These are phyloP conservation scores for Aepyceros melampus DNA, from an alignment of 2,113 vertebrate genomes.

Conservation along the genomic window DNA sequence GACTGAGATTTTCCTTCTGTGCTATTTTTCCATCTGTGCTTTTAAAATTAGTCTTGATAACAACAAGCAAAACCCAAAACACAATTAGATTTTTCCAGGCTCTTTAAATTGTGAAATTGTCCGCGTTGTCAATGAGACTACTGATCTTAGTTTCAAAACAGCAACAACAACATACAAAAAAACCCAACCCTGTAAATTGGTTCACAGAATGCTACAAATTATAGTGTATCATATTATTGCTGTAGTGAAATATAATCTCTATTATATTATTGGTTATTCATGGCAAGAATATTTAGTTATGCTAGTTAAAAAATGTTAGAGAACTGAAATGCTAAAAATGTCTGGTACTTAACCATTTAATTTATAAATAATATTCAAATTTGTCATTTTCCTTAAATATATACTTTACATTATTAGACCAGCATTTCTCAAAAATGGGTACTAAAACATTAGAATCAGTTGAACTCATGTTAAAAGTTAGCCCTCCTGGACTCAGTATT, in stretches of 20 bases:
- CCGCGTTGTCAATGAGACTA: neutral
- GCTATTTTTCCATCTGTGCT: neutral
- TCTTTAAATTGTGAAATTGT: neutral
- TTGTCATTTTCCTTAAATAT: neutral
- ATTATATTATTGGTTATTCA: neutral
- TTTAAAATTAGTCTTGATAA: neutral
- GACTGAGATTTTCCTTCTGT: neutral
- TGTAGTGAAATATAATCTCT: neutral
- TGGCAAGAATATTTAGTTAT: neutral
- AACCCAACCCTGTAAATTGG: neutral
- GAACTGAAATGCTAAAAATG: neutral
- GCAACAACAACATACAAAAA: neutral
- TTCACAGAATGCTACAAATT: neutral
- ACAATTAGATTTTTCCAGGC: neutral
- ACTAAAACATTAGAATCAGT: neutral
- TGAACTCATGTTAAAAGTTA: neutral
- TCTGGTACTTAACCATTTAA: neutral
- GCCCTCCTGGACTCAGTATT: neutral
- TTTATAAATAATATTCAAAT: neutral
- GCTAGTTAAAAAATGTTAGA: neutral
- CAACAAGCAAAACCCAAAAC: neutral
- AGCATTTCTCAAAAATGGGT: neutral
- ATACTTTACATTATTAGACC: neutral
- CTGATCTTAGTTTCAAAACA: neutral
- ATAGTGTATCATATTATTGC: neutral